Evolutionary conservation across 1,140 invertebrate species (phyloP).

Genomic region (Caenorhabditis tropicalis): DNA sequence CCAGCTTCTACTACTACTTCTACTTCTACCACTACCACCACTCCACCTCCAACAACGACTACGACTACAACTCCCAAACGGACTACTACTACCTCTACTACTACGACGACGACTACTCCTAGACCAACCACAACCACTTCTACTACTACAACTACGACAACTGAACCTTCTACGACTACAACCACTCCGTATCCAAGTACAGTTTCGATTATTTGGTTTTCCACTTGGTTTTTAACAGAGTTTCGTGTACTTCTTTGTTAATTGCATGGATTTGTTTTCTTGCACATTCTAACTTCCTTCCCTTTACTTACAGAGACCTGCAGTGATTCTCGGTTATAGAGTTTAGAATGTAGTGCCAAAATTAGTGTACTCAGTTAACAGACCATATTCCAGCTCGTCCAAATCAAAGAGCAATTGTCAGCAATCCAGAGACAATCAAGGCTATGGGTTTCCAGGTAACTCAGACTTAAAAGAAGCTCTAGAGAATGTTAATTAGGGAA

Average conservation of each 20-base stretch:
- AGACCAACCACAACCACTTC: background rate
- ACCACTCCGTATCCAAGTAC: conserved; percentile 30
- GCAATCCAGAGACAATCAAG: conserved; percentile 54
- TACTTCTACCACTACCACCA: background rate
- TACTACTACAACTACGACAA: conserved; percentile 1
- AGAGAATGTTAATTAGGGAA: conserved; percentile 9
- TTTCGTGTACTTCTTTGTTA: background rate
- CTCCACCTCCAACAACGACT: background rate
- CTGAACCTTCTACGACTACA: background rate
- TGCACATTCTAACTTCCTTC: too few species aligned
- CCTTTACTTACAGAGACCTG: background rate
- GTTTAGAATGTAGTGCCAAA: conserved; percentile 1
- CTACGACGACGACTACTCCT: conserved; percentile 45
- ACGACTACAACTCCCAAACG: background rate
- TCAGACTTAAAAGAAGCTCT: background rate
- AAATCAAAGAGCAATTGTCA: conserved; percentile 52
- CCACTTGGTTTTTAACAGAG: background rate
- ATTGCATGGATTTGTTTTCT: background rate
- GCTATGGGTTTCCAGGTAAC: conserved; percentile 54
- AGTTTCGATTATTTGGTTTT: background rate
- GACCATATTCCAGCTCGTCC: conserved; percentile 45
- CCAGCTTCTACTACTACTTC: conserved; percentile 44
- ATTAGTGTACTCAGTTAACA: background rate
- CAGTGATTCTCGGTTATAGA: background rate
- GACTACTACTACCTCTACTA: background rate